phyloP scores from a whole-genome alignment of 92 coral and sea anemone genomes.

The Desmophyllum pertusum region DNA sequence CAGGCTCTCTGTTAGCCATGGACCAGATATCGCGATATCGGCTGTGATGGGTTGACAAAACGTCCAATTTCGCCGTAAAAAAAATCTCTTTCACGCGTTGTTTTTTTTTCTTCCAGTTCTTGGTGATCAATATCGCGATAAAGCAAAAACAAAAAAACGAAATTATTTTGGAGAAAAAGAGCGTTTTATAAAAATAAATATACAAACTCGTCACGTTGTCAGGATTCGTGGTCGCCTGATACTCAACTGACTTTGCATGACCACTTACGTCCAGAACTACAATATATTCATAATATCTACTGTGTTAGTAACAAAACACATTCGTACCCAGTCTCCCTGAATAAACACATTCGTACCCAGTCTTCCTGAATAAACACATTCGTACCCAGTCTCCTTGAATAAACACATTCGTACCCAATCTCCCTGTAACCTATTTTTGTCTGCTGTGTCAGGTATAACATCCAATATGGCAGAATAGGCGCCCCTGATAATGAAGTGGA shows the following conservation, averaged over 20 bases:
- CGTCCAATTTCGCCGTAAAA: not conserved
- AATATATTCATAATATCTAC: too few relatives aligned
- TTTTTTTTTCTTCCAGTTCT: not conserved
- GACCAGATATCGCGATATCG: too few relatives aligned
- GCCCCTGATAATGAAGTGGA: conserved; percentile 84
- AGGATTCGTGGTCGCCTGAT: not conserved
- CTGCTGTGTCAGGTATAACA: conserved; percentile 75
- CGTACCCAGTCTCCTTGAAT: not conserved
- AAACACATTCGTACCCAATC: not conserved
- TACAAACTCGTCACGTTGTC: not conserved
- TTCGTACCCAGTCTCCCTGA: not conserved
- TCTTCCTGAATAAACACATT: too few relatives aligned
- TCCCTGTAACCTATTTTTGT: too few relatives aligned
- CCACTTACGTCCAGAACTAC: too few relatives aligned
- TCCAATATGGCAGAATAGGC: conserved; percentile 89
- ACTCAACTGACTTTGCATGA: not conserved
- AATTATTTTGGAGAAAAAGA: too few relatives aligned
- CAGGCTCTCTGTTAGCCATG: too few relatives aligned
- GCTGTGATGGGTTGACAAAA: too few relatives aligned
- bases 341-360: not conserved
- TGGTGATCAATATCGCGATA: not conserved
- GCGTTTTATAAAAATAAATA: too few relatives aligned
- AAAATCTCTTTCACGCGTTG: not conserved
- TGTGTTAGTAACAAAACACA: too few relatives aligned
- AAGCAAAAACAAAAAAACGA: too few relatives aligned